A percentile compares a stretch with the other conserved stretches of the same genome.
These are phyloP conservation scores for Otocyon megalotis DNA, from an alignment of 2,113 vertebrate genomes.

Conservation along the genomic window DNA sequence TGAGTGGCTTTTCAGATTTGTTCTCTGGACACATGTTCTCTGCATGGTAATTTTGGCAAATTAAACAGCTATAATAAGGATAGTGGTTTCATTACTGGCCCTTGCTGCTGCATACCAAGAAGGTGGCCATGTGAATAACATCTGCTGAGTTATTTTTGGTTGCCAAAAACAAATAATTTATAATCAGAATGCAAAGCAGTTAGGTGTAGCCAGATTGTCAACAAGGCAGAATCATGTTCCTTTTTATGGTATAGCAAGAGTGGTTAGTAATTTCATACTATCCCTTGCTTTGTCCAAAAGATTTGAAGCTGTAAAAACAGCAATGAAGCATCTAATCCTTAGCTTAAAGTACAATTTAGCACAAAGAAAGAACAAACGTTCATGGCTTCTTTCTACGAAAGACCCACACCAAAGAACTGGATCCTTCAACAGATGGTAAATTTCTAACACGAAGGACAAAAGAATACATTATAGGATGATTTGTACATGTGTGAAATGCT, in stretches of 20 bases:
- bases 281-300: not conserved
- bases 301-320: not conserved
- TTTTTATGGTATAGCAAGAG: not conserved
- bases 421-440: not conserved
- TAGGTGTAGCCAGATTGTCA: conserved; percentile 48
- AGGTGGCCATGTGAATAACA: conserved; percentile 72
- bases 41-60: conserved; percentile 68
- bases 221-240: not conserved
- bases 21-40: conserved; percentile 55
- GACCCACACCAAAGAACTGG: not conserved
- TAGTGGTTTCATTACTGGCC: conserved; percentile 16
- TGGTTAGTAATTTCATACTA: not conserved
- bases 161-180: conserved; percentile 77
- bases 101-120: conserved; percentile 68
- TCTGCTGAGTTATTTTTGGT: conserved; percentile 80
- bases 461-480: not conserved
- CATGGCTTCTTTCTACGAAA: not conserved
- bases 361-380: conserved; percentile 3
- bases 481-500: not conserved
- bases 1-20: conserved; percentile 46
- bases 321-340: not conserved
- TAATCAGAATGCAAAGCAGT: conserved; percentile 70
- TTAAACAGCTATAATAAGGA: conserved; percentile 56
- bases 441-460: not conserved
- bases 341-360: not conserved